These are phyloP conservation scores for Ceratitis capitata DNA, from an alignment of 1,140 invertebrate species.

Conservation along the genomic window DNA sequence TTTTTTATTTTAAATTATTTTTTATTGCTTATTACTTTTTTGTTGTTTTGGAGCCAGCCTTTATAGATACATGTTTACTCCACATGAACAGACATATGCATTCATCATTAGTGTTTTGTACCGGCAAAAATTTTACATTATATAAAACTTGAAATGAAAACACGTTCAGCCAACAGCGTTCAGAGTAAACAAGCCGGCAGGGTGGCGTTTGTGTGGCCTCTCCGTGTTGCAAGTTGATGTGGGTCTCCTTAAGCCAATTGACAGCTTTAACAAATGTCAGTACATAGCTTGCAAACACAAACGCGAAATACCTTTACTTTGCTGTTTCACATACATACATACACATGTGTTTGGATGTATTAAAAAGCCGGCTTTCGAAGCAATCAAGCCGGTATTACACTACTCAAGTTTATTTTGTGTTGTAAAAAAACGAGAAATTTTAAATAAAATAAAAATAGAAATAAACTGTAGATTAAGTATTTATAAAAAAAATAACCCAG, in stretches of 20 bases:
- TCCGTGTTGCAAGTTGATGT: background rate
- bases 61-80: background rate
- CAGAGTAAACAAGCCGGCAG: background rate
- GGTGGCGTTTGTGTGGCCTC: background rate
- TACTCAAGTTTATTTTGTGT: background rate
- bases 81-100: background rate
- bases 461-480: no score
- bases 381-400: background rate
- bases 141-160: conserved; percentile 14
- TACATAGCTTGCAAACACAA: background rate
- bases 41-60: background rate
- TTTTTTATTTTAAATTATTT: no score
- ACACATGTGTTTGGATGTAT: background rate
- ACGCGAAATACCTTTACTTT: no score
- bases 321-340: background rate
- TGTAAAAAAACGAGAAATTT: no score
- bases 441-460: no score
- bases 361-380: background rate
- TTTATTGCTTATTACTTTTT: background rate
- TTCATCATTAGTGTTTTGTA: no score
- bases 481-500: no score
- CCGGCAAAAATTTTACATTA: background rate
- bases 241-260: background rate
- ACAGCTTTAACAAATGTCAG: background rate
- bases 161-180: no score